These are phyloP conservation scores for Manis crassicaudata DNA, from an alignment of 2,797 vertebrate genomes.

Conservation along the genomic window DNA sequence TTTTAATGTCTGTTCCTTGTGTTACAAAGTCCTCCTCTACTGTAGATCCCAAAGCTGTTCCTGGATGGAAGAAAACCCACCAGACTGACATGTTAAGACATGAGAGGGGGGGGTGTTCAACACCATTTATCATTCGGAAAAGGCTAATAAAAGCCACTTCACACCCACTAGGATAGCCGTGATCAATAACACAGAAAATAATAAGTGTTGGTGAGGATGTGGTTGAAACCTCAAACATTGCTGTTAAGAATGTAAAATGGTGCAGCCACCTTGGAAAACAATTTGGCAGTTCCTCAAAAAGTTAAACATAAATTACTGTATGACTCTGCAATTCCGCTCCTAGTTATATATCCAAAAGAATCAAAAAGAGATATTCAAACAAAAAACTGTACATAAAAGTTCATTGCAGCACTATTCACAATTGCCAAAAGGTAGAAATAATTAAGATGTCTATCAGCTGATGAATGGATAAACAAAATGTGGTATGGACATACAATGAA, in stretches of 20 bases:
- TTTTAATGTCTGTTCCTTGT: not conserved
- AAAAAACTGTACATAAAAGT: not conserved
- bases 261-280: not conserved
- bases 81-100: not conserved
- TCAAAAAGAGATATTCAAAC: not conserved
- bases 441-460: accelerated
- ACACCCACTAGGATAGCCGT: not conserved
- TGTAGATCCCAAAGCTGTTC: not conserved
- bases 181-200: not conserved
- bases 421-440: not conserved
- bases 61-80: not conserved
- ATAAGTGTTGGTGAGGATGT: not conserved
- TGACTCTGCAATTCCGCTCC: not conserved
- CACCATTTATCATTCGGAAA: not conserved
- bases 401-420: not conserved
- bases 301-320: not conserved
- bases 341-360: not conserved
- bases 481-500: not conserved
- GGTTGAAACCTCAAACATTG: not conserved
- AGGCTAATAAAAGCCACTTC: not conserved
- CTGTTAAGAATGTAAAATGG: not conserved
- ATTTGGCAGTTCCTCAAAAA: not conserved
- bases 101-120: not conserved
- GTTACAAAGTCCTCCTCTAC: not conserved
- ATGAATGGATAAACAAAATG: not conserved